Conservation (phyloP, 2,888 invertebrate genomes). For the Pseudeuparius sepicola region DNA sequence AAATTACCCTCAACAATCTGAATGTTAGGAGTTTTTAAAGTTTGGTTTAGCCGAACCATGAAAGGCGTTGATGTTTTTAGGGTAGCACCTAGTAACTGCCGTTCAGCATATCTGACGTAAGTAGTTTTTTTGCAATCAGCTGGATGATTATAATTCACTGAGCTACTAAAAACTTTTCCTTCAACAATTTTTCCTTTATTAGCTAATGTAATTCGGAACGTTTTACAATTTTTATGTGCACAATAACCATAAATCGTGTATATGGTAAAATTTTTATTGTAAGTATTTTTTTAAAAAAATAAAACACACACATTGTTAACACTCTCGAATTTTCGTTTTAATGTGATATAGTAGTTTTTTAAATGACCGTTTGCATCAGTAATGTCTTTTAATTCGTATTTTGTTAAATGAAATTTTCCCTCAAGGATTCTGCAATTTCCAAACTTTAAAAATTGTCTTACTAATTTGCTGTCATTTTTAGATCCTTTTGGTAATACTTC, state of each 20-base stretch:
- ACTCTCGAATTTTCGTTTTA: constrained; percentile 6
- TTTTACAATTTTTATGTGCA: constrained; percentile 6
- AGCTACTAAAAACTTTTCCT: not conserved
- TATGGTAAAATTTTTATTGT: not conserved
- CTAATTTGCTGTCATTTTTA: no score
- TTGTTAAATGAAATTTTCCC: constrained; percentile 2
- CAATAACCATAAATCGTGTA: constrained; percentile 3
- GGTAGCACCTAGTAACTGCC: not conserved
- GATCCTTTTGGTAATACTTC: no score
- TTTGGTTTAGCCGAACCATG: not conserved
- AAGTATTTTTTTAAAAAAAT: not conserved
- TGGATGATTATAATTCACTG: not conserved
- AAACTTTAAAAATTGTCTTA: no score
- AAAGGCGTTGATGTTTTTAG: not conserved
- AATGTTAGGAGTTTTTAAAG: not conserved
- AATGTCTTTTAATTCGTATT: not conserved
- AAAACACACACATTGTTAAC: constrained; percentile 3
- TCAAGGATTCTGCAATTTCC: not conserved
- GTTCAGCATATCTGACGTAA: not conserved
- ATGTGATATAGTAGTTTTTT: not conserved
- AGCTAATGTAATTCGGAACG: not conserved
- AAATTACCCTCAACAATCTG: constrained; percentile 3
- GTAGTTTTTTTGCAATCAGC: not conserved
- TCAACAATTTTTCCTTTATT: not conserved
- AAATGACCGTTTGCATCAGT: no score